A percentile compares a stretch with the other conserved stretches of the same genome.
These are phyloP conservation scores for Caranx melampygus DNA, from an alignment of 2,113 vertebrate species.

Conservation along the genomic window DNA sequence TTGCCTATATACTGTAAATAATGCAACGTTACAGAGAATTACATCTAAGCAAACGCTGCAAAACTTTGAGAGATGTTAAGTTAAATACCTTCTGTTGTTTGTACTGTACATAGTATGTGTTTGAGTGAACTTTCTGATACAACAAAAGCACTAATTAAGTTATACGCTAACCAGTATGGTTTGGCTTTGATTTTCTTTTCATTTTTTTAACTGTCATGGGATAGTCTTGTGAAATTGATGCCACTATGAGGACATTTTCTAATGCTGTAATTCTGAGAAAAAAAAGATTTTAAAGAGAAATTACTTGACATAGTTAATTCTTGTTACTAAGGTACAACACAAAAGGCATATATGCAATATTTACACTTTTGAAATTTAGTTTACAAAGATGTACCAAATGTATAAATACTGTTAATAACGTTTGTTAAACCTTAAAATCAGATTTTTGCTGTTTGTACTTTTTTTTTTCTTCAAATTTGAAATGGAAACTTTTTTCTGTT, in stretches of 20 bases:
- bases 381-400: conserved; percentile 99
- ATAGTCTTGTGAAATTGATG: conserved; percentile 79
- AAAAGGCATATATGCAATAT: conserved; percentile 99
- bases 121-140: conserved; percentile 75
- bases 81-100: conserved; percentile 84
- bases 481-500: conserved; percentile 86
- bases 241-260: conserved; percentile 85
- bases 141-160: conserved; percentile 85
- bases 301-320: conserved; percentile 82
- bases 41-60: conserved; percentile 68
- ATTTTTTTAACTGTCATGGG: conserved; percentile 66
- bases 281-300: conserved; percentile 71
- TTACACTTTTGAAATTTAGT: conserved; percentile 94
- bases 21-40: conserved; percentile 70
- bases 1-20: conserved; percentile 81
- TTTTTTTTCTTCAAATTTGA: conserved; percentile 89
- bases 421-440: conserved; percentile 89
- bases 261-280: conserved; percentile 81
- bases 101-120: conserved; percentile 83
- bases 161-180: conserved; percentile 82
- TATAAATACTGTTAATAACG: conserved; percentile 91
- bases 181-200: conserved; percentile 75
- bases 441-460: conserved; percentile 92
- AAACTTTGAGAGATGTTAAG: conserved; percentile 76
- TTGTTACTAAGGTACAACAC: conserved; percentile 91